phyloP scores from a whole-genome alignment of 2,113 vertebrate genomes.

The Xenopus borealis region DNA sequence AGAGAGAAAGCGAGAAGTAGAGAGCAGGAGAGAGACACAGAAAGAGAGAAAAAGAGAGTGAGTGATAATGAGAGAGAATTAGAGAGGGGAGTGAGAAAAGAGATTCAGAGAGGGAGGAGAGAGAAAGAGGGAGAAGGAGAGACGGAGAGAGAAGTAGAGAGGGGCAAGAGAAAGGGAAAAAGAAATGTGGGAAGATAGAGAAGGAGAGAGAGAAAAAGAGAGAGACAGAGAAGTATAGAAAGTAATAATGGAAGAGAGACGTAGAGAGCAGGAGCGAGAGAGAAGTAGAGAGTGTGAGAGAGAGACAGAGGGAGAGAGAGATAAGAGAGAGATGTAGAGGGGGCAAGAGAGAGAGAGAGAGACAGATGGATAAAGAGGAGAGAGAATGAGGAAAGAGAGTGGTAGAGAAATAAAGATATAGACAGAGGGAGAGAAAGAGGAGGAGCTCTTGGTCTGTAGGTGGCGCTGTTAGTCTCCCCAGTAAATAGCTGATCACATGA shows the following conservation, averaged over 20 bases:
- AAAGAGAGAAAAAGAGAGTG: neutral
- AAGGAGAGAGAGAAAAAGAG: too few relatives aligned
- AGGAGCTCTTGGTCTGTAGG: neutral
- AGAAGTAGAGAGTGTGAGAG: too few relatives aligned
- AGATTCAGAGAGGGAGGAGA: too few relatives aligned
- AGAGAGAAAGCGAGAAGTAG: neutral
- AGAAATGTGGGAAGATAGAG: neutral
- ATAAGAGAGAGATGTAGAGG: neutral
- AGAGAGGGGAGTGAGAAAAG: too few relatives aligned
- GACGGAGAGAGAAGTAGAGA: neutral
- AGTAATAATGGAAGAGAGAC: neutral
- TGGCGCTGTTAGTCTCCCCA: too few relatives aligned
- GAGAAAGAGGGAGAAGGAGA: neutral
- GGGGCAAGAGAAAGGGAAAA: neutral
- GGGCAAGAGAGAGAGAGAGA: neutral
- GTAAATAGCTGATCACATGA: too few relatives aligned
- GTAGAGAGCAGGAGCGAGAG: neutral
- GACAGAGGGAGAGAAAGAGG: too few relatives aligned
- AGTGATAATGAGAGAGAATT: too few relatives aligned
- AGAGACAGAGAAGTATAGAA: neutral
- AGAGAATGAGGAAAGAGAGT: neutral
- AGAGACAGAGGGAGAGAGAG: too few relatives aligned
- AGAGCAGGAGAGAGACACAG: neutral
- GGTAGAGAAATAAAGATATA: too few relatives aligned
- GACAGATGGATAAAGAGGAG: neutral